phyloP scores from a whole-genome alignment of 2,113 vertebrate genomes.

The Pangasianodon gigas region DNA sequence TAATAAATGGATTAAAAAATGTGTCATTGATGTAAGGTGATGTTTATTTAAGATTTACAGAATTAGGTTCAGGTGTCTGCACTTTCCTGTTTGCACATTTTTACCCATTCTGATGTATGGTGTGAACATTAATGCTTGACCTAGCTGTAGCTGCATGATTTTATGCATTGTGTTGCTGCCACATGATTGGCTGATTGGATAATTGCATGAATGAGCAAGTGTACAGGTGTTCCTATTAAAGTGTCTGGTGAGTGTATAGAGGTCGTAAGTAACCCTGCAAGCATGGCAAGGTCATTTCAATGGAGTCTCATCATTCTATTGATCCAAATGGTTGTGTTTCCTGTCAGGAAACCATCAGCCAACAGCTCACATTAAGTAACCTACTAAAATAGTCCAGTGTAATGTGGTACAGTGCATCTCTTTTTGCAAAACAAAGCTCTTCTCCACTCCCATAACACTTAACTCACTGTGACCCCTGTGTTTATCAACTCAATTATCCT shows the following conservation, averaged over 20 bases:
- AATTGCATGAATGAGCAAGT: neutral
- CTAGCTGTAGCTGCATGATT: neutral
- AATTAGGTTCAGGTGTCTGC: neutral
- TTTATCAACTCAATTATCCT: constrained; percentile 79
- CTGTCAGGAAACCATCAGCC: constrained; percentile 41
- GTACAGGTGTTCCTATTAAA: constrained; percentile 26
- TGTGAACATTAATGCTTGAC: neutral
- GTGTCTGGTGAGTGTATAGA: neutral
- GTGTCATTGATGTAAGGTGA: neutral
- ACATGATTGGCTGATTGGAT: neutral
- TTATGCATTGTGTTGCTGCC: neutral
- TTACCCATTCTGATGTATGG: neutral
- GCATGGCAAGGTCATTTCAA: constrained; percentile 16
- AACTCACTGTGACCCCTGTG: constrained; percentile 69
- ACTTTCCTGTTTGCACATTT: neutral
- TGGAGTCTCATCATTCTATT: neutral
- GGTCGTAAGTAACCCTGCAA: neutral
- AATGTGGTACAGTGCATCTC: constrained; percentile 56
- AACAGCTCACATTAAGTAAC: constrained; percentile 25
- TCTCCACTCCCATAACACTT: constrained; percentile 66
- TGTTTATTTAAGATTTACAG: neutral
- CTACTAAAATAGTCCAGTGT: constrained; percentile 1
- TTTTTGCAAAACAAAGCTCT: constrained; percentile 64
- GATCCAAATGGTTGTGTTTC: constrained; percentile 46
- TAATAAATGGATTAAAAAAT: neutral